A percentile compares a stretch with the other conserved stretches of the same genome.
These are phyloP conservation scores for Petrocephalus microphthalmus DNA, from an alignment of 2,113 vertebrate species.

Conservation along the genomic window DNA sequence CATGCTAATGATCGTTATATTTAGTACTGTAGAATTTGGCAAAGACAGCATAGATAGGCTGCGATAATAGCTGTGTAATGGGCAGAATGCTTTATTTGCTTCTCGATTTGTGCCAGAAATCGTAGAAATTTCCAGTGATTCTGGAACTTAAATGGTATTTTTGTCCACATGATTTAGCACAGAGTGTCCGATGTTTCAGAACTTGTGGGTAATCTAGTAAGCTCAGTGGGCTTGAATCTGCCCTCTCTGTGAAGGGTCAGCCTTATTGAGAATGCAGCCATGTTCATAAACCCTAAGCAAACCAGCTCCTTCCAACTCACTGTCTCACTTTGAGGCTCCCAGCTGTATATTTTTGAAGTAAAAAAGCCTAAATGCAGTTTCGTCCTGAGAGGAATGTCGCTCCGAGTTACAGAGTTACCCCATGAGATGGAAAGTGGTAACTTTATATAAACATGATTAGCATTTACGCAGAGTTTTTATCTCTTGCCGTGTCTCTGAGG, in stretches of 20 bases:
- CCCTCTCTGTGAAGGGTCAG: not conserved
- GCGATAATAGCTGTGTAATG: not conserved
- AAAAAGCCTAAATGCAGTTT: not conserved
- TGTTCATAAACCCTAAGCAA: not conserved
- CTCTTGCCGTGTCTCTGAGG: not conserved
- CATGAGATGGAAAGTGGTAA: not conserved
- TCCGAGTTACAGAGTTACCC: not conserved
- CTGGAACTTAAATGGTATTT: not conserved
- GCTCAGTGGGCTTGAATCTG: not conserved
- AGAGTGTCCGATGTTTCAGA: not conserved
- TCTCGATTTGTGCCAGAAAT: not conserved
- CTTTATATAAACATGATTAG: not conserved
- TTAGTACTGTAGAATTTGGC: not conserved
- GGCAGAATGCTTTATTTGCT: not conserved
- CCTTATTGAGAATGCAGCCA: not conserved
- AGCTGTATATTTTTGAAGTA: slow-evolving; percentile 11
- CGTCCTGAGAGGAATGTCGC: not conserved
- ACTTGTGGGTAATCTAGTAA: not conserved
- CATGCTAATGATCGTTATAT: not conserved
- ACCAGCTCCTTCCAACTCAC: not conserved
- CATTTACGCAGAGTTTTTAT: not conserved
- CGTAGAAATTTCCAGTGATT: not conserved
- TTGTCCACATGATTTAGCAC: not conserved
- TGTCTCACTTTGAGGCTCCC: slow-evolving; percentile 10
- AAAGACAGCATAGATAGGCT: not conserved